Conservation (phyloP, 2,797 vertebrate species). For the Nannoperca obscura region DNA sequence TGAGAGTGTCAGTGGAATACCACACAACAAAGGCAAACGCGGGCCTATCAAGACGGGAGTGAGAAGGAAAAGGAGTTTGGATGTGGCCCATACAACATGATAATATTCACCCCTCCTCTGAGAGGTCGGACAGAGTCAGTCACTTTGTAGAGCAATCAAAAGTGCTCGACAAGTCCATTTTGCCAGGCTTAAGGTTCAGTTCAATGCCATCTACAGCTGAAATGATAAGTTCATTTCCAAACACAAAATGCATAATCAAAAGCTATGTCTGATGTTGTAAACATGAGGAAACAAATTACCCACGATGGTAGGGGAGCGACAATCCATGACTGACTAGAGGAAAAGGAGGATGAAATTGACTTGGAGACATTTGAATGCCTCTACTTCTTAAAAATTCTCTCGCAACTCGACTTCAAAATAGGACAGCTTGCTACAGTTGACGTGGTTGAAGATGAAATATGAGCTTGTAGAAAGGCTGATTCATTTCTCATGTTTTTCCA, state of each 20-base stretch:
- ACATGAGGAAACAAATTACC: slow-evolving; percentile 80
- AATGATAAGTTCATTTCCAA: slow-evolving; percentile 75
- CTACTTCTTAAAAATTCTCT: slow-evolving; percentile 69
- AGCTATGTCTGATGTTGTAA: slow-evolving; percentile 81
- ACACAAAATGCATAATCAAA: slow-evolving; percentile 76
- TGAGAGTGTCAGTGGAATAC: slow-evolving; percentile 74
- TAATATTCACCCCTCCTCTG: slow-evolving; percentile 43
- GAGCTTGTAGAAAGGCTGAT: slow-evolving; percentile 66
- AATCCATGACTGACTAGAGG: slow-evolving; percentile 76
- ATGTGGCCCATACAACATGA: slow-evolving; percentile 50
- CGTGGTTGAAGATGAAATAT: slow-evolving; percentile 70
- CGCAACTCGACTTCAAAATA: slow-evolving; percentile 67
- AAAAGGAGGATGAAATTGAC: slow-evolving; percentile 75
- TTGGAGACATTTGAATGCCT: slow-evolving; percentile 75
- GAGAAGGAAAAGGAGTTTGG: slow-evolving; percentile 59
- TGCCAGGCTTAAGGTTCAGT: slow-evolving; percentile 35
- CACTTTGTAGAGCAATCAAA: slow-evolving; percentile 60
- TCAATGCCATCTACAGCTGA: slow-evolving; percentile 62
- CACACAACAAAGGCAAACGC: slow-evolving; percentile 68
- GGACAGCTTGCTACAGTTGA: slow-evolving; percentile 70
- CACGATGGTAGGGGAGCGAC: slow-evolving; percentile 66
- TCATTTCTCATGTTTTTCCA: slow-evolving; percentile 72
- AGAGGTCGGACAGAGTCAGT: slow-evolving; percentile 67
- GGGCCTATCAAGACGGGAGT: slow-evolving; percentile 53
- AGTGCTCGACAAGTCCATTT: slow-evolving; percentile 52